Evolutionary conservation across 2,888 invertebrate species (phyloP).

Genomic region (Lepidocyrtoides sp.): DNA sequence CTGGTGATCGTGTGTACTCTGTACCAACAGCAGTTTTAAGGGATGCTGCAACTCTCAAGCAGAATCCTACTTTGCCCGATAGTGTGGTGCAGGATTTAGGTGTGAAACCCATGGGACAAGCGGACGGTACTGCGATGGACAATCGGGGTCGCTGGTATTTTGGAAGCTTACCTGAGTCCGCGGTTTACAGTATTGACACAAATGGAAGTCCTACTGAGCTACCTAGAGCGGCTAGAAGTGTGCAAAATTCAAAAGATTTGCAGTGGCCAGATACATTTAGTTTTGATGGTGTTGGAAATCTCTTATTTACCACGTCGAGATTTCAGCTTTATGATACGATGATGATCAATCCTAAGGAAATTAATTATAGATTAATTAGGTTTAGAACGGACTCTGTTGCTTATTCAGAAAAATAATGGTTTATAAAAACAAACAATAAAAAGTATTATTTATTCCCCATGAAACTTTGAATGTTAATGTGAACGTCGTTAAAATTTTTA

Average conservation of each 20-base stretch:
- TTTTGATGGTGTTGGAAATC: conserved; percentile 34
- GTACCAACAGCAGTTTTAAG: conserved; percentile 18
- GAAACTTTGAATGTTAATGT: too few species aligned
- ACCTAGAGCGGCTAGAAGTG: background rate
- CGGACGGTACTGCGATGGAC: conserved; percentile 64
- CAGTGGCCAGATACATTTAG: conserved; percentile 57
- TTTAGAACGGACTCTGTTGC: conserved; percentile 35
- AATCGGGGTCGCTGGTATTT: conserved; percentile 56
- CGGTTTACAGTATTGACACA: conserved; percentile 54
- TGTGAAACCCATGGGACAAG: conserved; percentile 52
- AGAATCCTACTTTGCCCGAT: conserved; percentile 29
- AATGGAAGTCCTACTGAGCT: conserved; percentile 23
- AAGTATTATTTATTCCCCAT: too few species aligned
- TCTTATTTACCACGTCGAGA: conserved; percentile 33
- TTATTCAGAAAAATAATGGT: conserved; percentile 21
- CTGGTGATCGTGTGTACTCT: conserved; percentile 51
- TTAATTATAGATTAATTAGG: conserved; percentile 53
- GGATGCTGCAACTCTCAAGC: conserved; percentile 29
- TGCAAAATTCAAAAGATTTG: conserved; percentile 31
- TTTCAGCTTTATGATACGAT: conserved; percentile 32
- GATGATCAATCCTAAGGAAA: conserved; percentile 36
- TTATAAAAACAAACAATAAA: too few species aligned
- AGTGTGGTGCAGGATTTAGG: conserved; percentile 40
- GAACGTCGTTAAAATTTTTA: too few species aligned
- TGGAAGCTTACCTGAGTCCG: conserved; percentile 52